phyloP scores from a whole-genome alignment of 1,140 invertebrate species.

The Oscheius sp. region DNA sequence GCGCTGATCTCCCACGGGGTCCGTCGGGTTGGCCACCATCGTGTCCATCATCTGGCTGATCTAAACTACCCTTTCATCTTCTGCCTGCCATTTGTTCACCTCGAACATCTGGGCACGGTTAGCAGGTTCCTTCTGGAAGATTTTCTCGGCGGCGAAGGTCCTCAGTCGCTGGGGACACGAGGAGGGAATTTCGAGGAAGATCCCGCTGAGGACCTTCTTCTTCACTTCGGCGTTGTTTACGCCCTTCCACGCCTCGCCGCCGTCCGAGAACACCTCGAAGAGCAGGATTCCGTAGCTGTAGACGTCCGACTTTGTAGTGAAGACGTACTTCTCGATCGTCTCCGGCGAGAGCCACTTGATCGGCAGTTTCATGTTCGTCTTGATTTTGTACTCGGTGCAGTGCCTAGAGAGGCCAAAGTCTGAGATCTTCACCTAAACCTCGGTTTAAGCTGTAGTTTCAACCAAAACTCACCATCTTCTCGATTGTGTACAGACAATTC shows the following conservation, averaged over 20 bases:
- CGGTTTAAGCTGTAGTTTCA: background rate
- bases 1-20: no score
- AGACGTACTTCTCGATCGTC: conserved; percentile 1
- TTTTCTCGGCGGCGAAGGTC: background rate
- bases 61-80: no score
- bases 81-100: no score
- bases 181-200: background rate
- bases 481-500: conserved; percentile 66
- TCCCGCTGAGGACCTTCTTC: background rate
- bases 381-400: conserved; percentile 10
- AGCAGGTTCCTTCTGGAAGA: background rate
- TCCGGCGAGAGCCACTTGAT: conserved; percentile 39
- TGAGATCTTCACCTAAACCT: conserved; percentile 9
- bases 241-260: conserved; percentile 40
- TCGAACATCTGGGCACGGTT: no score
- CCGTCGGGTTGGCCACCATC: no score
- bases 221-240: conserved; percentile 48
- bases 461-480: conserved; percentile 2
- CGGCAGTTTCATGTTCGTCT: conserved; percentile 16
- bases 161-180: background rate
- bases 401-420: conserved; percentile 34
- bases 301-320: conserved; percentile 33
- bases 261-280: conserved; percentile 47
- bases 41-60: no score
- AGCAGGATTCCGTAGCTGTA: conserved; percentile 43